These are phyloP conservation scores for Electrona antarctica DNA, from an alignment of 2,113 vertebrate species.

Conservation along the genomic window DNA sequence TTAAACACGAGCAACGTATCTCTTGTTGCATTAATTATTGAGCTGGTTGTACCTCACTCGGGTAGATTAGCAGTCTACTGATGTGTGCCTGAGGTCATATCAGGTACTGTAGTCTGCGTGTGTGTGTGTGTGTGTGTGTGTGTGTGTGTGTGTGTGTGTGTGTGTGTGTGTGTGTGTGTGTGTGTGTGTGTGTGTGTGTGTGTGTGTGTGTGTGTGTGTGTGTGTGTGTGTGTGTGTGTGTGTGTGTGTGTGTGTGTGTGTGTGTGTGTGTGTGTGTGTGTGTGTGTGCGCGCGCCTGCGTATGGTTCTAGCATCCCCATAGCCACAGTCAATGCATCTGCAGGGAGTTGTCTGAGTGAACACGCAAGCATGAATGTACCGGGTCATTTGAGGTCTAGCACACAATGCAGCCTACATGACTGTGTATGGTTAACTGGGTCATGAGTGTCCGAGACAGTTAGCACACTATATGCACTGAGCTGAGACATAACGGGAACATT, in stretches of 20 bases:
- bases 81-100: slow-evolving; percentile 72
- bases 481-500: slow-evolving; percentile 16
- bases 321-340: slow-evolving; percentile 13
- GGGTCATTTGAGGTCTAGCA: slow-evolving; percentile 62
- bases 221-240: slow-evolving; percentile 15
- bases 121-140: neutral
- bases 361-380: slow-evolving; percentile 41
- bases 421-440: slow-evolving; percentile 56
- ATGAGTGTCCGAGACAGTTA: slow-evolving; percentile 35
- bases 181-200: neutral
- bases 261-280: no score
- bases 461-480: slow-evolving; percentile 14
- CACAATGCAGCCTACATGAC: slow-evolving; percentile 42
- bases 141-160: slow-evolving; percentile 23
- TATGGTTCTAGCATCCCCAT: neutral
- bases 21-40: slow-evolving; percentile 83
- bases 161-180: slow-evolving; percentile 9
- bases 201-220: no score
- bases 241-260: neutral
- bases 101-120: slow-evolving; percentile 65
- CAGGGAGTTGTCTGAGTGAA: slow-evolving; percentile 35
- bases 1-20: slow-evolving; percentile 79
- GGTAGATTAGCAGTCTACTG: slow-evolving; percentile 76
- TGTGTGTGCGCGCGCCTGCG: no score
- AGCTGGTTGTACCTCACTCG: slow-evolving; percentile 74